Evolutionary conservation across 2,113 vertebrate species (phyloP).

Genomic region (Microcebus jonahi): DNA sequence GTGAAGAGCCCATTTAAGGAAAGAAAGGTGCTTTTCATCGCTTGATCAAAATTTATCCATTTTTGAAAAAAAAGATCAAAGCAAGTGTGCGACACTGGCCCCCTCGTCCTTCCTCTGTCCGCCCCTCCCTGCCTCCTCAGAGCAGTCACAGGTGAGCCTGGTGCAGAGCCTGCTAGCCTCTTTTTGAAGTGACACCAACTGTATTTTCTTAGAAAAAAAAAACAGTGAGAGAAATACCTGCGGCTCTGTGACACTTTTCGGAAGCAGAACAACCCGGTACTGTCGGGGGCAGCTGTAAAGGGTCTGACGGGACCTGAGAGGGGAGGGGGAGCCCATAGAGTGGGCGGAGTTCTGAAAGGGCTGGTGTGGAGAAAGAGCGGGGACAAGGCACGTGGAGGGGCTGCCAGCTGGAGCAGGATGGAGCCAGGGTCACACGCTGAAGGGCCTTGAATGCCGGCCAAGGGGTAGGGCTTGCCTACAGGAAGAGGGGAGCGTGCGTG

Average conservation of each 20-base stretch:
- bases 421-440: not conserved
- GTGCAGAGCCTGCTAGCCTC: not conserved
- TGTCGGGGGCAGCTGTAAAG: not conserved
- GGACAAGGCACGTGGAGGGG: too few relatives aligned
- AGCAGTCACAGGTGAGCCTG: too few relatives aligned
- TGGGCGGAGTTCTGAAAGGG: rapidly evolving
- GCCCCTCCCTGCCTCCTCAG: not conserved
- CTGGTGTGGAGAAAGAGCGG: rapidly evolving
- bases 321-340: not conserved
- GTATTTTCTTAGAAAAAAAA: not conserved
- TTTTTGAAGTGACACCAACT: not conserved
- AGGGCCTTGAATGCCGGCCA: not conserved
- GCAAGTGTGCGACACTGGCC: not conserved
- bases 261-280: rapidly evolving
- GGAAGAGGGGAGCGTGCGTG: not conserved
- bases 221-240: not conserved
- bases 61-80: not conserved
- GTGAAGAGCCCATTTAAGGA: not conserved
- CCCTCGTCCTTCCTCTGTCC: not conserved
- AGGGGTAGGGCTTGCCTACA: not conserved
- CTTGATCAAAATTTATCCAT: not conserved
- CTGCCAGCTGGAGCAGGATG: rapidly evolving
- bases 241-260: not conserved
- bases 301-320: not conserved
- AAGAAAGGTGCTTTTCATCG: not conserved